Base-by-base conservation (phyloP, 2,888 invertebrate species). In the Diaphora mendica region DNA sequence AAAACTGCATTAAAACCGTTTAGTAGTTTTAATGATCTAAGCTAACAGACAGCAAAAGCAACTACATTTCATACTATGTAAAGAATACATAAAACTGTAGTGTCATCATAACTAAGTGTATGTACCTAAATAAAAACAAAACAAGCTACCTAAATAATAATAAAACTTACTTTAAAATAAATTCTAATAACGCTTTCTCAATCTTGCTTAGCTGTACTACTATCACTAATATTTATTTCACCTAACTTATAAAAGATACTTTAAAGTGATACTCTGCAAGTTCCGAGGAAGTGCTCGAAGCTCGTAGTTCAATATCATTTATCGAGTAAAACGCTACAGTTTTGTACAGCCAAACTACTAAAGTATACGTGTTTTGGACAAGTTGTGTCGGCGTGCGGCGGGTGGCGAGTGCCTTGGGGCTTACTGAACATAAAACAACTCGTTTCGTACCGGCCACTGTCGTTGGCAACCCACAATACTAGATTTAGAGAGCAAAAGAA, bases 321-420 rank as follows among this genome's bases (percentile, higher is more conserved):
- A 62, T 30, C 30, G 62, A 62, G 62, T 30, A 62, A 62, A 62
- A 30, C 62, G 62, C 44, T 67, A 26, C 66, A 17, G 30, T 42
- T 62, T 42, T 30, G 66, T 35, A 35, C 33, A 48, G 20, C 3
- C 39, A 33, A 23, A 30, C 68, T 48, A n/a, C 35, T 35, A 23
- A 68, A 68, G 33, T 68, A 51, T n/a, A 70, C n/a, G 39, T 65
- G 51, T 71, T 65, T 51, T 3, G 15, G 51, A 51, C 35, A 71
- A 26, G n/a, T 51, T 33, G 39, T 64, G 59, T 26, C 26, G 59
- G 59, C 59, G 5, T 4, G 26, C 3, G 15, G 62, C 30, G 62
- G 62, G 62, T 17, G 30, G 62, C 7, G 30, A 62, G 35, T 20
- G 20, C 48, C 55, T 23, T 39, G 71, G 51, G 71, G 30, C 15